These are phyloP conservation scores for Apistogramma diplotaenia DNA, from an alignment of 2,113 vertebrate genomes.

Conservation along the genomic window DNA sequence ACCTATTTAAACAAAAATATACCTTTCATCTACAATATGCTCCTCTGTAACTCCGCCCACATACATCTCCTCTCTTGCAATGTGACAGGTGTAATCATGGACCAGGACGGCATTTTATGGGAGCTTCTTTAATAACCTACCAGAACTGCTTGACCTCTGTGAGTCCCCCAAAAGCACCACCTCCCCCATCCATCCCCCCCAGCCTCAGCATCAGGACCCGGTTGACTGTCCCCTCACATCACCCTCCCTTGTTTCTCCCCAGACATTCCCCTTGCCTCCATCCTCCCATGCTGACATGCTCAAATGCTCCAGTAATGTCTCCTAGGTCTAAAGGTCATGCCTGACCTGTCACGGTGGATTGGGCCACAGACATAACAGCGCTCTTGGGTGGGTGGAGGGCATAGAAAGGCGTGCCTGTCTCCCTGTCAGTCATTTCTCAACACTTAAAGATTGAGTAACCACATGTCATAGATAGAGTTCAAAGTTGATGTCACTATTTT, in stretches of 20 bases:
- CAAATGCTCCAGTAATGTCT: conserved; percentile 72
- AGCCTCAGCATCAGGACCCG: conserved; percentile 30
- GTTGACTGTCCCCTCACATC: conserved; percentile 38
- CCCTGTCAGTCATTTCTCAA: conserved; percentile 30
- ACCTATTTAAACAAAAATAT: conserved; percentile 1
- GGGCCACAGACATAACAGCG: conserved; percentile 57
- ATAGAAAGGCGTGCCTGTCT: conserved; percentile 17
- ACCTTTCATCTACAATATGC: conserved; percentile 35
- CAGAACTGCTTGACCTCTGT: conserved; percentile 66
- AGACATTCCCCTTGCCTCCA: conserved; percentile 19
- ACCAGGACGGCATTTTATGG: conserved; percentile 69
- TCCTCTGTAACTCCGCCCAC: conserved; percentile 47
- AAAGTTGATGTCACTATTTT: conserved; percentile 11
- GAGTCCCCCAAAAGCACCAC: conserved; percentile 60
- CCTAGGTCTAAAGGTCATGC: conserved; percentile 66
- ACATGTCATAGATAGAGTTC: conserved; percentile 3
- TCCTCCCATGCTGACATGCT: conserved; percentile 62
- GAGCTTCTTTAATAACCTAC: conserved; percentile 72
- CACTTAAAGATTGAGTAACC: conserved; percentile 22
- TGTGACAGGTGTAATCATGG: conserved; percentile 76
- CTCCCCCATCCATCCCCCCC: conserved; percentile 32
- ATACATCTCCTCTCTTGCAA: conserved; percentile 43
- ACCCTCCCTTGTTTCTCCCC: conserved; percentile 11
- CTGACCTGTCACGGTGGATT: conserved; percentile 66
- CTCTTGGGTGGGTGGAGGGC: conserved; percentile 39